Evolutionary conservation across 2,113 vertebrate genomes (phyloP), one percentile per base, ranked within the genome.

Genomic region (Platysteira castanea): DNA sequence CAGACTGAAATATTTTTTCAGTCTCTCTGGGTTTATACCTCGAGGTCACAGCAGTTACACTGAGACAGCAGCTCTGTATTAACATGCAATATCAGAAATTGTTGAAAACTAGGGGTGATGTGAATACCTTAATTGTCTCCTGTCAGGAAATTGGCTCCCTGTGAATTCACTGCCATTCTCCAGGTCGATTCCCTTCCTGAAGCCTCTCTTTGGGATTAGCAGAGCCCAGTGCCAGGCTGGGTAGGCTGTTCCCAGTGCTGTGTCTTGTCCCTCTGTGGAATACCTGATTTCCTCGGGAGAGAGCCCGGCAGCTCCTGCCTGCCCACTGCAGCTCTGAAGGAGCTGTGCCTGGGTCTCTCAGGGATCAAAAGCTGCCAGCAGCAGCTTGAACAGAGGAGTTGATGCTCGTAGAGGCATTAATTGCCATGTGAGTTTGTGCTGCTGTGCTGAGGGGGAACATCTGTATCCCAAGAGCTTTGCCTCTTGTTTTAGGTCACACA

Each of bases 341-440:
- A 84, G 56, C 77, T 39, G 65, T 5, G 10, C 31, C 57, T 2
- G 4, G 41, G 59, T 91, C 46, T 93, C 80, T 78, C 22, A 49
- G 82, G 91, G 54, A 80, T 27, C 24, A 61, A 60, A 84, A 84
- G 20, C 84, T 50, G 54, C 93, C 81, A 60, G 80, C 87, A 77
- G 59, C 87, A 84, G 85, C 85, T 88, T 64, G 13, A 59, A 30
- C 30, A 11, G 63, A 68, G 67, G 78, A 88, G 35, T 71, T 92
- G 24, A 5, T 95, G 86, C 86, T 92, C 3, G 0, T 42, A 9
- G 41, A 68, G 42, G 46, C 78, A 85, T 75, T 96, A 79, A 95
- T 92, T 95, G 57, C 82, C 53, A 24, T 41, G 52, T 84, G 92
- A 76, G 59, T 89, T 90, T 89, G 68, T 93, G 75, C 88, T 85